Percentiles rank a stretch among this genome's conserved stretches.
These are phyloP conservation scores for Galleria mellonella DNA, from an alignment of 1,140 invertebrate genomes.

Conservation along the genomic window DNA sequence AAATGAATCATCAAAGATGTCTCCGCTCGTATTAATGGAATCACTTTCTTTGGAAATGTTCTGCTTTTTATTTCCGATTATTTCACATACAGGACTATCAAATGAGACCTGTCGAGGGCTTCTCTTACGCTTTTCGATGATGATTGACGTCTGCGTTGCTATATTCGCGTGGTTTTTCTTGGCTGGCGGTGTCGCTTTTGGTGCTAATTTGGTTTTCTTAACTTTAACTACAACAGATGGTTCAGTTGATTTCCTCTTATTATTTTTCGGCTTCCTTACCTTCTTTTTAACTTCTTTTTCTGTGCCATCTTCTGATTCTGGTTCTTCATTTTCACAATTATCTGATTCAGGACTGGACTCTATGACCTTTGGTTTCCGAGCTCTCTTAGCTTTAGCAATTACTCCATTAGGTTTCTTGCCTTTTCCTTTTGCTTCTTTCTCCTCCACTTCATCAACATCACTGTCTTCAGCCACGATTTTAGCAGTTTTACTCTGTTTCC, in stretches of 20 bases:
- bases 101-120: conserved; percentile 53
- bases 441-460: conserved; percentile 7
- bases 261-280: conserved; percentile 12
- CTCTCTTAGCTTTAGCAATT: conserved; percentile 7
- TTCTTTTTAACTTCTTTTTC: conserved; percentile 11
- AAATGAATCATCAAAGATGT: conserved; percentile 67
- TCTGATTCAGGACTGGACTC: conserved; percentile 3
- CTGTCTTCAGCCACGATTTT: conserved; percentile 5
- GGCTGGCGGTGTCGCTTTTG: conserved; percentile 44
- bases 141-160: conserved; percentile 52
- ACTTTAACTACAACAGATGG: conserved; percentile 42
- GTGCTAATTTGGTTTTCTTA: conserved; percentile 45
- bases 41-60: conserved; percentile 16
- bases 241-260: conserved; percentile 44
- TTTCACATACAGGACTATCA: conserved; percentile 48
- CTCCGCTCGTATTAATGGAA: conserved; percentile 41
- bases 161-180: conserved; percentile 53
- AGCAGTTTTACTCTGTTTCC: conserved; percentile 14
- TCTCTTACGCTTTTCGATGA: conserved; percentile 22
- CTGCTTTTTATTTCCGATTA: conserved; percentile 39
- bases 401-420: conserved; percentile 2
- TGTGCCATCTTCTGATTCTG: conserved; percentile 18
- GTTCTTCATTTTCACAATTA: conserved; percentile 9
- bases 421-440: conserved; percentile 3
- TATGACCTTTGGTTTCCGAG: conserved; percentile 18